phyloP scores from a whole-genome alignment of 2,888 invertebrate genomes.

The Scaptomyza reducta region DNA sequence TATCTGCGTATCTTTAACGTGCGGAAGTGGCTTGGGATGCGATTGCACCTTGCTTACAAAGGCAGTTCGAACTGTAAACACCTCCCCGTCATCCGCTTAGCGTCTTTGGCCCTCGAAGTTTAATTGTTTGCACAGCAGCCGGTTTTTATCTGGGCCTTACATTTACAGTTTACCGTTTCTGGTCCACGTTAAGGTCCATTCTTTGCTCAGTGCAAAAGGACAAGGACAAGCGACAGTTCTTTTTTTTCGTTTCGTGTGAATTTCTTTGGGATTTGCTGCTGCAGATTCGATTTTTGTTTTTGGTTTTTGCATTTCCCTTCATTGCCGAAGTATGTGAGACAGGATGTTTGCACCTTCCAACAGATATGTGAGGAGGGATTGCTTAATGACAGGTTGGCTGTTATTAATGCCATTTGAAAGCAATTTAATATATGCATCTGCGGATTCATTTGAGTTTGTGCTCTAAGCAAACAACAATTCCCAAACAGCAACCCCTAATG shows the following conservation, averaged over 20 bases:
- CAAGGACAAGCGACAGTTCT: slow-evolving; percentile 37
- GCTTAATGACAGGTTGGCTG: slow-evolving; percentile 72
- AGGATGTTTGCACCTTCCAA: slow-evolving; percentile 79
- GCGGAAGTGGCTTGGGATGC: slow-evolving; percentile 52
- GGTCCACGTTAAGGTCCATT: slow-evolving; percentile 28
- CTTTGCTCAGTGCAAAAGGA: slow-evolving; percentile 20
- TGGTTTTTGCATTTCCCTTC: slow-evolving; percentile 47
- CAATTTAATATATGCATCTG: slow-evolving; percentile 72
- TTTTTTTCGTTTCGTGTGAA: slow-evolving; percentile 57
- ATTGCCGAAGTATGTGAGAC: slow-evolving; percentile 23
- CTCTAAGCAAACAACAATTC: slow-evolving; percentile 53
- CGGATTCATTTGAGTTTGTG: slow-evolving; percentile 30
- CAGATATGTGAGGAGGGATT: slow-evolving; percentile 39
- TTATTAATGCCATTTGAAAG: slow-evolving; percentile 75
- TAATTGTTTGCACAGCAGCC: slow-evolving; percentile 74
- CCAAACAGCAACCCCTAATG: slow-evolving; percentile 60
- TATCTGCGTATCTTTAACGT: slow-evolving; percentile 29
- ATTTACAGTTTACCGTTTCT: slow-evolving; percentile 53
- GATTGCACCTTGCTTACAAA: slow-evolving; percentile 63
- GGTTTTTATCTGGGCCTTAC: slow-evolving; percentile 49
- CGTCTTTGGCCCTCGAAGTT: slow-evolving; percentile 33
- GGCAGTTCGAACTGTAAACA: slow-evolving; percentile 21
- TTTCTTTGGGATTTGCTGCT: slow-evolving; percentile 50
- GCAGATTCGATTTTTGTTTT: slow-evolving; percentile 2
- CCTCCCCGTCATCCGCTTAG: slow-evolving; percentile 13